These are phyloP conservation scores for Babylonia areolata DNA, from an alignment of 1,140 invertebrate genomes.

Conservation along the genomic window DNA sequence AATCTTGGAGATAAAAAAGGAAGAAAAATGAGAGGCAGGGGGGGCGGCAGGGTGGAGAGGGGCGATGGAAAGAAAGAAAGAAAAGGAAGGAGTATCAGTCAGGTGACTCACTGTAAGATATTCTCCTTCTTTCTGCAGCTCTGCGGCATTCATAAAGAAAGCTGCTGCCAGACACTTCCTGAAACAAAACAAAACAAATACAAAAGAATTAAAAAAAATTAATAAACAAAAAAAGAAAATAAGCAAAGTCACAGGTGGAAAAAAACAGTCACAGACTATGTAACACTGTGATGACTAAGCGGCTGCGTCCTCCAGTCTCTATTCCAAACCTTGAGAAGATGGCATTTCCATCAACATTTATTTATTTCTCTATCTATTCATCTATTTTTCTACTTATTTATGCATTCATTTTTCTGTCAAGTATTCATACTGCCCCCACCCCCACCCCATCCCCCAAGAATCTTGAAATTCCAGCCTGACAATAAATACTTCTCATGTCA, in stretches of 20 bases:
- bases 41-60: too few relatives aligned
- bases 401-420: neutral
- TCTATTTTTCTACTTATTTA: neutral
- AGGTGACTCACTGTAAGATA: slow-evolving; percentile 83
- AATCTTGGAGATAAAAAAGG: too few relatives aligned
- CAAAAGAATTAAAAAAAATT: slow-evolving; percentile 13
- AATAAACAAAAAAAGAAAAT: neutral
- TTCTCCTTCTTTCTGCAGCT: slow-evolving; percentile 84
- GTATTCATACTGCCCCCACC: too few relatives aligned
- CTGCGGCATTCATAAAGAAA: slow-evolving; percentile 92
- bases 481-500: too few relatives aligned
- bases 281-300: too few relatives aligned
- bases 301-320: too few relatives aligned
- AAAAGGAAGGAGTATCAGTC: neutral
- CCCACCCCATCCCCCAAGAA: too few relatives aligned
- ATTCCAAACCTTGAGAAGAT: too few relatives aligned
- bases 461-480: too few relatives aligned
- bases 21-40: neutral
- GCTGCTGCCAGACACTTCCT: slow-evolving; percentile 86
- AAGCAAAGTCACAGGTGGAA: neutral
- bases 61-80: too few relatives aligned
- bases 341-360: too few relatives aligned
- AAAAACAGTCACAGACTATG: too few relatives aligned
- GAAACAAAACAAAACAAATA: slow-evolving; percentile 37
- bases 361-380: neutral